These are phyloP conservation scores for Ceratotherium simum DNA, from an alignment of 2,113 vertebrate genomes.

Conservation along the genomic window DNA sequence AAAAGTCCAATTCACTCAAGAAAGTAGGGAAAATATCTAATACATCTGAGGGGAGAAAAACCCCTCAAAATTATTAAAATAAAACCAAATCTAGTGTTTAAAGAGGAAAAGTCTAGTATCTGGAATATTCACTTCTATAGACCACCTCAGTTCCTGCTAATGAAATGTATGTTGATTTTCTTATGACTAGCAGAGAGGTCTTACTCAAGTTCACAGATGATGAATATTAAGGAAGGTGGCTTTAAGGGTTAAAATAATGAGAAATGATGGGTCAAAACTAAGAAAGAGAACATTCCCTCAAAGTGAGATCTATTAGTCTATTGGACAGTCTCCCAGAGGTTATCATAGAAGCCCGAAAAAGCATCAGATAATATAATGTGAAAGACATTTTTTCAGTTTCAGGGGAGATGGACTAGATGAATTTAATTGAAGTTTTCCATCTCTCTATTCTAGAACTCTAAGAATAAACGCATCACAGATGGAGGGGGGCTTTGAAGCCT, in stretches of 20 bases:
- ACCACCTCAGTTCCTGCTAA: background rate
- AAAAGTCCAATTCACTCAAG: background rate
- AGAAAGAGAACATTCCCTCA: constrained; percentile 3
- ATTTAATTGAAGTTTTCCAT: constrained; percentile 71
- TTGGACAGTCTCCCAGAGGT: constrained; percentile 35
- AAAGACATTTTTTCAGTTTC: constrained; percentile 56
- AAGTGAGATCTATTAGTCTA: constrained; percentile 44
- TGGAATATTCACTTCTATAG: background rate
- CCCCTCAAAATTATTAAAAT: background rate
- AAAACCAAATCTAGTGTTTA: background rate
- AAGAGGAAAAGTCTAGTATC: background rate
- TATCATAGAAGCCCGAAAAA: constrained; percentile 24
- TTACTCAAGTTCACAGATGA: constrained; percentile 36
- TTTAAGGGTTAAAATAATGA: constrained; percentile 52
- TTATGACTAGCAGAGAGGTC: background rate
- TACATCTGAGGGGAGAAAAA: background rate
- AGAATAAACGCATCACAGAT: constrained; percentile 54
- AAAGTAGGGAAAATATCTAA: background rate
- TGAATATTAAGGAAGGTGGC: constrained; percentile 3
- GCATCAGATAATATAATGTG: background rate
- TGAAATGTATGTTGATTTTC: background rate
- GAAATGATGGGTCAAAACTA: constrained; percentile 47
- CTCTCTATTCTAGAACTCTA: constrained; percentile 58
- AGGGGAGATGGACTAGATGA: constrained; percentile 68
- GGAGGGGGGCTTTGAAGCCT: background rate